phyloP scores from a whole-genome alignment of 1,140 invertebrate species.

The Lasaia peninsularis region DNA sequence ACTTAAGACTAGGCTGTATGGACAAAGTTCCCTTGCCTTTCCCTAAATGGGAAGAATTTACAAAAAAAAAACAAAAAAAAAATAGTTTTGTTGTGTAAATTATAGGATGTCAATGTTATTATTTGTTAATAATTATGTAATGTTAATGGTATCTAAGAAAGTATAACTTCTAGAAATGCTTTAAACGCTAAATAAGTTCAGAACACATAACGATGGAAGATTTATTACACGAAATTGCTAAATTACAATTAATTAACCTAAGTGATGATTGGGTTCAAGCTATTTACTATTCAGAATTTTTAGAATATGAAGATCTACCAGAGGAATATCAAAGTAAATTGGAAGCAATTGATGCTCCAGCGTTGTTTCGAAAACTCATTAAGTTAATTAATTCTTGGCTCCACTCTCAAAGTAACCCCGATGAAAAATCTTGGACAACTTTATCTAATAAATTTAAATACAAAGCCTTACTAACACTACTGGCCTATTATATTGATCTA shows the following conservation, averaged over 20 bases:
- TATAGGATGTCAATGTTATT: too few relatives aligned
- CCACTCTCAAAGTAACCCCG: constrained; percentile 22
- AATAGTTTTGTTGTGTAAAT: too few relatives aligned
- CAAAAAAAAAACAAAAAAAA: too few relatives aligned
- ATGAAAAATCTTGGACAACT: constrained; percentile 52
- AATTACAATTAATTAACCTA: constrained; percentile 41
- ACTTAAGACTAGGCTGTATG: too few relatives aligned
- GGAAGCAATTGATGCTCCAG: constrained; percentile 35
- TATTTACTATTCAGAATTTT: constrained; percentile 54
- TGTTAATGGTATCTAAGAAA: too few relatives aligned
- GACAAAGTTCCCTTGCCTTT: too few relatives aligned
- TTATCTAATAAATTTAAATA: constrained; percentile 47
- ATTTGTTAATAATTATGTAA: too few relatives aligned
- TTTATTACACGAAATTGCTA: constrained; percentile 39
- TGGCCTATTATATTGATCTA: constrained; percentile 55
- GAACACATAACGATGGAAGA: constrained; percentile 20
- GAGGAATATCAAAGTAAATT: constrained; percentile 45
- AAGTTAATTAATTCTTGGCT: constrained; percentile 41
- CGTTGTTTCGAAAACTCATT: constrained; percentile 38
- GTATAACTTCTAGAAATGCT: background rate
- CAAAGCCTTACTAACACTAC: constrained; percentile 47
- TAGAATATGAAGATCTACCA: constrained; percentile 56
- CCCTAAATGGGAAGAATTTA: too few relatives aligned
- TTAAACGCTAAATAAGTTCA: background rate
- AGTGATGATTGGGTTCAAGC: constrained; percentile 51